Evolutionary conservation across 2,888 invertebrate genomes (phyloP).

Genomic region (Belgica antarctica): DNA sequence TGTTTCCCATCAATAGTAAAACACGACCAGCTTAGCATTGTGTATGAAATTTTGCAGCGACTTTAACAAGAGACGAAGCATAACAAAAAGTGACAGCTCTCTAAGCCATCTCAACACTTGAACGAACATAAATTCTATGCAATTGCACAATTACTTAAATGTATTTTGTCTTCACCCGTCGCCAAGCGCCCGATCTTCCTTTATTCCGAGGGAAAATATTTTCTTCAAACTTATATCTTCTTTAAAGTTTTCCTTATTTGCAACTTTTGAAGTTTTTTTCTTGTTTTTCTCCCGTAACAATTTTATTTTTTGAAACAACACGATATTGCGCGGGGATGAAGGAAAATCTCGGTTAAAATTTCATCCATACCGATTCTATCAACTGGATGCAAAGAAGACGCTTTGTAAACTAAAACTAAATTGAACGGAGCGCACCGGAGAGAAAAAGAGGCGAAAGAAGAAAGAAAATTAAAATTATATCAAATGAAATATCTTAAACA

Average conservation of each 20-base stretch:
- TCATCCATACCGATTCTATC: background rate
- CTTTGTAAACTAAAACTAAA: constrained; percentile 1
- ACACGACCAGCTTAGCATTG: no score
- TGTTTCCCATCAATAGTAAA: no score
- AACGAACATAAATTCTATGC: constrained; percentile 20
- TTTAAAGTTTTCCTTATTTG: background rate
- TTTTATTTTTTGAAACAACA: background rate
- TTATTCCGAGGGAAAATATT: background rate
- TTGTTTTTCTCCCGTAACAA: background rate
- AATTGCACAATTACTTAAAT: constrained; percentile 29
- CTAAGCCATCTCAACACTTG: constrained; percentile 10
- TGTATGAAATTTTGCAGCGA: background rate
- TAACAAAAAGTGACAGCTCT: background rate
- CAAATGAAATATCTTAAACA: constrained; percentile 1
- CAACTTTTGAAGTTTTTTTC: background rate
- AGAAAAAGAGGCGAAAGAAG: background rate
- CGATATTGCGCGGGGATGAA: background rate
- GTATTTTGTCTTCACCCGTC: background rate
- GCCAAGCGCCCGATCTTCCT: no score
- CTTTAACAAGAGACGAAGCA: background rate
- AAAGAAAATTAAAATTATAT: background rate
- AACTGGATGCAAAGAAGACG: constrained; percentile 4
- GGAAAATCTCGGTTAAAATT: background rate
- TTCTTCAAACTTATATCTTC: background rate
- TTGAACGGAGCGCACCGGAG: constrained; percentile 7